Conservation (phyloP, 30 jellyfish, hydroid and myxozoan species). For the Aurelia sp. region DNA sequence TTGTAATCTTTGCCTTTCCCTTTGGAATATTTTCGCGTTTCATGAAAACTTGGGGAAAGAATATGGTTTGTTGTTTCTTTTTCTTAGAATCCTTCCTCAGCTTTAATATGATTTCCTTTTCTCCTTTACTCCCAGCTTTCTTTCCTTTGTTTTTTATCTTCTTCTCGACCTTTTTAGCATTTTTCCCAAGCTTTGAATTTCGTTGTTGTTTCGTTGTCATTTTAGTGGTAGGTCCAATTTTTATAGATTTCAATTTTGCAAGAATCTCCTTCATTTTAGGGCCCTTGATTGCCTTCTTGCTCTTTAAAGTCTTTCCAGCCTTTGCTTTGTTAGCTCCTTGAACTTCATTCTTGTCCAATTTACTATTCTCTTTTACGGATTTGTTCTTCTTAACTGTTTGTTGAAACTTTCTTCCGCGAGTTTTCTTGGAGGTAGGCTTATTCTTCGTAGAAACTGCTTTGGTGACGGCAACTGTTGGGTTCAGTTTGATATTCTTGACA, state of each 20-base stretch:
- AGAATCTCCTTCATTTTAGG: no score
- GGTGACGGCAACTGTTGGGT: not conserved
- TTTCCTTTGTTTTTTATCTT: not conserved
- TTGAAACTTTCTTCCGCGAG: not conserved
- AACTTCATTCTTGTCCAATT: not conserved
- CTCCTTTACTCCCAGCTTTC: slow-evolving; percentile 10
- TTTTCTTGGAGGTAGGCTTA: slow-evolving; percentile 1
- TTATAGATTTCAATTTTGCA: not conserved
- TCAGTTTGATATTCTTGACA: not conserved
- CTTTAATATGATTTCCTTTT: not conserved
- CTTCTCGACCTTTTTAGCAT: no score
- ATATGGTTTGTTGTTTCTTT: slow-evolving; percentile 14
- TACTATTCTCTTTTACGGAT: not conserved
- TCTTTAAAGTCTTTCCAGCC: not conserved
- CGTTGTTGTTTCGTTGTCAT: not conserved
- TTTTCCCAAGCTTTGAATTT: not conserved
- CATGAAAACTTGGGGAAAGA: slow-evolving; percentile 56
- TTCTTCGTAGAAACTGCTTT: not conserved
- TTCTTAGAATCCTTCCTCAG: slow-evolving; percentile 6
- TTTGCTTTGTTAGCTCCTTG: not conserved
- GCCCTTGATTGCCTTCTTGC: slow-evolving; percentile 6
- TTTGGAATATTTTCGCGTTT: slow-evolving; percentile 22
- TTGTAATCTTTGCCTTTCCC: not conserved
- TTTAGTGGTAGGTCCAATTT: slow-evolving; percentile 1
- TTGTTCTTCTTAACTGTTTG: not conserved